Conservation (phyloP, 1,140 invertebrate species). For the Tetragonula clypearis region DNA sequence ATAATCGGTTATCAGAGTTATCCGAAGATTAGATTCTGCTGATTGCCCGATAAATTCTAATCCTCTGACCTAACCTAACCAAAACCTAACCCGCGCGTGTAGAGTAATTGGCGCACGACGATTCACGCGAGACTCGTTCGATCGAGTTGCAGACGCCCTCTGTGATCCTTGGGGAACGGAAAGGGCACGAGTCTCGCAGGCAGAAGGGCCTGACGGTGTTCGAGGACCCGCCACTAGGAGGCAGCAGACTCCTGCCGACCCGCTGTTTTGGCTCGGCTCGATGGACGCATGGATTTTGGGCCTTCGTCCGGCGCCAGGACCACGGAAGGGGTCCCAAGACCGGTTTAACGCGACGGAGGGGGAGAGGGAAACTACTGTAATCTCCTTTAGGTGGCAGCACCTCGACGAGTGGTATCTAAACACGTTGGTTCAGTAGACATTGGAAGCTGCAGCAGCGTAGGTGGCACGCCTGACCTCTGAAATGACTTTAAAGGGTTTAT, state of each 20-base stretch:
- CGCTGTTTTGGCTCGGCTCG: not conserved
- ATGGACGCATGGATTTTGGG: constrained; percentile 60
- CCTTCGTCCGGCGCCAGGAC: constrained; percentile 11
- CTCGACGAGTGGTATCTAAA: not conserved
- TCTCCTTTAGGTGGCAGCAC: constrained; percentile 70
- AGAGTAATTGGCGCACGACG: not conserved
- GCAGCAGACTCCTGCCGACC: constrained; percentile 72
- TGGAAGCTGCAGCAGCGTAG: constrained; percentile 42
- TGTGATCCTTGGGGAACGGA: constrained; percentile 30
- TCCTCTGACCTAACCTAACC: not conserved
- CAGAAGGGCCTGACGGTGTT: constrained; percentile 55
- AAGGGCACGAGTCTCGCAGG: constrained; percentile 9
- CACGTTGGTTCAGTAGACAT: constrained; percentile 54
- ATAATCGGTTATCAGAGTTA: constrained; percentile 41
- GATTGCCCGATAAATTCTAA: constrained; percentile 11
- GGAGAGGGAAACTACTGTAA: constrained; percentile 11
- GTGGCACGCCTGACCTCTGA: not conserved
- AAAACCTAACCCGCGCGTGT: not conserved
- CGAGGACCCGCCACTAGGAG: constrained; percentile 64
- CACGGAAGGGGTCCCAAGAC: not conserved
- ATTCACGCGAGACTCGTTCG: not conserved
- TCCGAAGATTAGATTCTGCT: constrained; percentile 46
- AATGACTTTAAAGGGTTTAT: not conserved
- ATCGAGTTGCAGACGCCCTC: not conserved
- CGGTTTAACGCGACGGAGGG: constrained; percentile 10